Conservation (phyloP, 2,113 vertebrate genomes). For the Drymodes brunneopygia region DNA sequence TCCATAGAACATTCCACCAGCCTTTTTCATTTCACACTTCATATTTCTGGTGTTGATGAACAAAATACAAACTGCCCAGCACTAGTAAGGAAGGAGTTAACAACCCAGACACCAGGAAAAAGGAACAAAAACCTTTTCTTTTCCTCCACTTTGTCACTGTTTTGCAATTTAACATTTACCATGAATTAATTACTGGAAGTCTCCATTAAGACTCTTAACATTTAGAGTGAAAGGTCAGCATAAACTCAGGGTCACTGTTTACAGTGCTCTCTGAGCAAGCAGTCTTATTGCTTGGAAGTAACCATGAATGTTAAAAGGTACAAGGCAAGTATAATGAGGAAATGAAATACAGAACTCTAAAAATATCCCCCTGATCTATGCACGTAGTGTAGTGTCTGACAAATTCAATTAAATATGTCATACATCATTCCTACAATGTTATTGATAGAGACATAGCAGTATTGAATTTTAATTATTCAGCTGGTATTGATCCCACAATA, state of each 20-base stretch:
- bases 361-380: constrained; percentile 74
- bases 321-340: constrained; percentile 44
- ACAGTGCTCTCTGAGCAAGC: constrained; percentile 26
- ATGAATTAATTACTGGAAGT: not conserved
- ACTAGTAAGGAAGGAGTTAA: not conserved
- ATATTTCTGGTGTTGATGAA: not conserved
- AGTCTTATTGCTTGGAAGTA: constrained; percentile 14
- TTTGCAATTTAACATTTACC: constrained; percentile 7
- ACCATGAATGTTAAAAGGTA: constrained; percentile 61
- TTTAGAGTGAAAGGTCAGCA: constrained; percentile 43
- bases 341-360: constrained; percentile 74
- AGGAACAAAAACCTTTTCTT: not conserved
- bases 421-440: constrained; percentile 77
- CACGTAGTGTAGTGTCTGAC: constrained; percentile 65
- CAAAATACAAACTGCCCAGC: not conserved
- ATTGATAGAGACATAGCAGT: constrained; percentile 74
- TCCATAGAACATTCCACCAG: not conserved
- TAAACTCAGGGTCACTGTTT: constrained; percentile 51
- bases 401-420: constrained; percentile 79
- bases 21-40: not conserved
- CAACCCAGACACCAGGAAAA: not conserved
- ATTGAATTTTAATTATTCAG: constrained; percentile 85
- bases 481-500: constrained; percentile 75
- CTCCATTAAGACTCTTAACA: constrained; percentile 38
- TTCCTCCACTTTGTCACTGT: not conserved